Percentiles rank a stretch among this genome's conserved stretches.
These are phyloP conservation scores for Ascidia mentula DNA, from an alignment of 23 tunicate species.

Conservation along the genomic window DNA sequence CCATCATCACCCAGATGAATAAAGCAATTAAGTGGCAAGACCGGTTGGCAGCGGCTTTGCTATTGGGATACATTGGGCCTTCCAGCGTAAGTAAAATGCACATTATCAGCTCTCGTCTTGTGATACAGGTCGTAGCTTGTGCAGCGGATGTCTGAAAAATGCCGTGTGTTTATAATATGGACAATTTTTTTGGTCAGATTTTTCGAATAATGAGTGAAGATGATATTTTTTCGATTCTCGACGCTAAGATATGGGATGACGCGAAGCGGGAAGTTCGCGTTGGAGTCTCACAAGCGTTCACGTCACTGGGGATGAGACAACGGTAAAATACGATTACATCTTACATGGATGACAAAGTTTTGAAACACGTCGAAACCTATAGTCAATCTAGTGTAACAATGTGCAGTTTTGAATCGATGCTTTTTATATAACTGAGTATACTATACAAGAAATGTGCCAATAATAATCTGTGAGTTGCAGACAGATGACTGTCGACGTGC, in stretches of 20 bases:
- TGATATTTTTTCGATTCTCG: conserved; percentile 34
- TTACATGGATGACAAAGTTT: not conserved
- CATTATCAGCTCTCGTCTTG: not conserved
- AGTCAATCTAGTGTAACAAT: too few species aligned
- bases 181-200: too few species aligned
- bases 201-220: conserved; percentile 46
- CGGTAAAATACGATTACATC: conserved; percentile 17
- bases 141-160: too few species aligned
- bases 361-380: too few species aligned
- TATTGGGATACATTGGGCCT: conserved; percentile 67
- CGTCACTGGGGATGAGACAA: conserved; percentile 75
- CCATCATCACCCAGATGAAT: conserved; percentile 43
- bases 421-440: too few species aligned
- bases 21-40: conserved; percentile 79
- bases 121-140: too few species aligned
- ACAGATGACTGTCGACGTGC: too few species aligned
- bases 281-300: conserved; percentile 84
- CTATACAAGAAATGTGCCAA: too few species aligned
- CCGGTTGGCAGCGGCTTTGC: conserved; percentile 71
- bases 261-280: conserved; percentile 74
- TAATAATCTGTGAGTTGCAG: too few species aligned
- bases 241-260: conserved; percentile 78
- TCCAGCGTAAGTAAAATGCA: conserved; percentile 11
- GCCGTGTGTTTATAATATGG: too few species aligned
- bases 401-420: too few species aligned